A percentile compares a stretch with the other conserved stretches of the same genome.
phyloP scores from a whole-genome alignment of 2,888 invertebrate species.

The Drosophila prostipennis region DNA sequence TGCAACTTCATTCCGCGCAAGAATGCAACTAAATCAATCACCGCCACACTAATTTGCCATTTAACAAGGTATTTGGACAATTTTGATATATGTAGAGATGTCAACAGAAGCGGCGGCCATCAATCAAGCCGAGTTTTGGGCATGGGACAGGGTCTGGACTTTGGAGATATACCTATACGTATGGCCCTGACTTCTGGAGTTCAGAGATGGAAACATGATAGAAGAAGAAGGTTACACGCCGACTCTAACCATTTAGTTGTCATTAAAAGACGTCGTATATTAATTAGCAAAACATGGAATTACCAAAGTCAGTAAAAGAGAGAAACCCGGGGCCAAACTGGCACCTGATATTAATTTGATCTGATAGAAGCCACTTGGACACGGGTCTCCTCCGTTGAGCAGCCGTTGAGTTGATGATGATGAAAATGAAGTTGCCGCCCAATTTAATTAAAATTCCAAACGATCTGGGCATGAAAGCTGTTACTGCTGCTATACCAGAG shows the following conservation, averaged over 20 bases:
- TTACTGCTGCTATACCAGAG: slow-evolving; percentile 1
- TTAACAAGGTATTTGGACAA: slow-evolving; percentile 84
- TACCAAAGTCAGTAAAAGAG: slow-evolving; percentile 48
- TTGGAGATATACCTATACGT: not conserved
- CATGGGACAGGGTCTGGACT: slow-evolving; percentile 27
- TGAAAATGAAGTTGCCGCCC: slow-evolving; percentile 81
- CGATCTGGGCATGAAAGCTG: slow-evolving; percentile 72
- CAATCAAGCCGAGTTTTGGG: slow-evolving; percentile 66
- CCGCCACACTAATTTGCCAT: slow-evolving; percentile 83
- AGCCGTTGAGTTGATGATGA: slow-evolving; percentile 64
- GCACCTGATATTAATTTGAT: slow-evolving; percentile 69
- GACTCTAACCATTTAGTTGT: slow-evolving; percentile 67
- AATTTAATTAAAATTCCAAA: slow-evolving; percentile 82
- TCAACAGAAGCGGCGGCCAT: slow-evolving; percentile 69
- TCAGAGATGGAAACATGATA: not conserved
- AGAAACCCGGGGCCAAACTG: slow-evolving; percentile 24
- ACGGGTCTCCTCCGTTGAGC: slow-evolving; percentile 18
- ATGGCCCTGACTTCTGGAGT: slow-evolving; percentile 5
- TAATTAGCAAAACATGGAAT: slow-evolving; percentile 79
- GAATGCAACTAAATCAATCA: slow-evolving; percentile 82
- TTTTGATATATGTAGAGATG: slow-evolving; percentile 82
- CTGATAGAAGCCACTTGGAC: slow-evolving; percentile 51
- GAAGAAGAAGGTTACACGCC: slow-evolving; percentile 44
- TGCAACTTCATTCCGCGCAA: slow-evolving; percentile 78
- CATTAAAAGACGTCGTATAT: slow-evolving; percentile 68